A percentile compares a stretch with the other conserved stretches of the same genome.
phyloP scores from a whole-genome alignment of 1,140 invertebrate species.

The Linepithema humile region DNA sequence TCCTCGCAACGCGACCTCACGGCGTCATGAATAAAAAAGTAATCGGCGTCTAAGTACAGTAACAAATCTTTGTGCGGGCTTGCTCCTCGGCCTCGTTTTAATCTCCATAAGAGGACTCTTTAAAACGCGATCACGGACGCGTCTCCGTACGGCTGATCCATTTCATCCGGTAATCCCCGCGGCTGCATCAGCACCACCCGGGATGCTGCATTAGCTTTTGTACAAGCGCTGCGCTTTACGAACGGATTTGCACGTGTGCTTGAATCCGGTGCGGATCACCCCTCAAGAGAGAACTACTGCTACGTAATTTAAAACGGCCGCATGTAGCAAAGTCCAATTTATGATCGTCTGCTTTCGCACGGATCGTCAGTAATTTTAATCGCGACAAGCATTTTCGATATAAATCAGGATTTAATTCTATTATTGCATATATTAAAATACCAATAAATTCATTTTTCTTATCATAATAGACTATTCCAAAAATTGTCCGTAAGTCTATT shows the following conservation, averaged over 20 bases:
- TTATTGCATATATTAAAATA: background rate
- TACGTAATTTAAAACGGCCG: constrained; percentile 36
- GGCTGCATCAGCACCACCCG: constrained; percentile 38
- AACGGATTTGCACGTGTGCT: constrained; percentile 37
- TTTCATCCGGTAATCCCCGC: constrained; percentile 40
- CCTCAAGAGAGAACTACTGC: background rate
- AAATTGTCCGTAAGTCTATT: background rate
- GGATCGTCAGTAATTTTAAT: background rate
- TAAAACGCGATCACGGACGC: constrained; percentile 46
- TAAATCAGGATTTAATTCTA: background rate
- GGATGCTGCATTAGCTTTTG: constrained; percentile 47
- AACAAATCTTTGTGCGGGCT: constrained; percentile 28
- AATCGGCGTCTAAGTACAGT: constrained; percentile 26
- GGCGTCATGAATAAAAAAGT: constrained; percentile 46
- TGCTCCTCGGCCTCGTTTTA: constrained; percentile 25
- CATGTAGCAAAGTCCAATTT: constrained; percentile 42
- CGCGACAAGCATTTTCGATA: background rate
- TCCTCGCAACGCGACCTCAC: constrained; percentile 1
- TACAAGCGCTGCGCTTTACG: constrained; percentile 23
- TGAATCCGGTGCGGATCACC: constrained; percentile 7
- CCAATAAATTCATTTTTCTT: background rate
- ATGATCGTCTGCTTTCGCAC: background rate
- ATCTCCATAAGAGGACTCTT: constrained; percentile 51
- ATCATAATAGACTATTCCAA: background rate
- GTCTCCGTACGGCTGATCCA: constrained; percentile 33